Conservation (phyloP, 2,797 vertebrate genomes). For the Pogoniulus pusillus region DNA sequence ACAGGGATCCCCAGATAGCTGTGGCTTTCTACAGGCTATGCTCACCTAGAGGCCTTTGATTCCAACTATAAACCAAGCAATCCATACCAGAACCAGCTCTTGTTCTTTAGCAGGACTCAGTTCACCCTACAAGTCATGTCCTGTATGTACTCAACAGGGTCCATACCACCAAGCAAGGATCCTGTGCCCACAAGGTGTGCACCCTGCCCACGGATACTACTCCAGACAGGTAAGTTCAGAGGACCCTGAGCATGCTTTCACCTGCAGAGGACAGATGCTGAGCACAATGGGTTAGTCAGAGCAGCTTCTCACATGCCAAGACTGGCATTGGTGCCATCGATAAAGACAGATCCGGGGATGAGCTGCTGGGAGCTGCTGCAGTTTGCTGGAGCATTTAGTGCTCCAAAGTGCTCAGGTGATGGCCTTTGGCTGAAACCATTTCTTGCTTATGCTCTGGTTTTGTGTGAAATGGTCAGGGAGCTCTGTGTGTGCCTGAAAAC, state of each 20-base stretch:
- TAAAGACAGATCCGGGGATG: neutral
- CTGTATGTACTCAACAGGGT: constrained; percentile 28
- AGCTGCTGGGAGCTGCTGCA: neutral
- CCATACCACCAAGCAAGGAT: constrained; percentile 41
- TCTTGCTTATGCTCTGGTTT: neutral
- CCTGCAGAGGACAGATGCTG: neutral
- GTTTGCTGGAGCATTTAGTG: neutral
- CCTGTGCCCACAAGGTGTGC: constrained; percentile 50
- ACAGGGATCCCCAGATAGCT: neutral
- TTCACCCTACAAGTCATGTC: neutral
- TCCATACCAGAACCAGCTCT: neutral
- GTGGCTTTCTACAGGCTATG: no score
- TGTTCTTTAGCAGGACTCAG: neutral
- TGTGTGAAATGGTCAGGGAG: neutral
- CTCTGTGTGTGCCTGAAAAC: neutral
- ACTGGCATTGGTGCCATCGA: neutral
- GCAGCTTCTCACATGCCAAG: neutral
- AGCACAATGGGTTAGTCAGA: neutral
- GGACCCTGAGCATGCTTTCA: neutral
- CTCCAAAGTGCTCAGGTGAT: neutral
- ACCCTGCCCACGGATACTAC: constrained; percentile 61
- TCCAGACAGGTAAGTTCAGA: constrained; percentile 59
- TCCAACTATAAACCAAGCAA: neutral
- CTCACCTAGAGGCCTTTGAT: neutral
- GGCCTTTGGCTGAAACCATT: neutral